Percentiles rank a stretch among this genome's conserved stretches.
phyloP scores from a whole-genome alignment of 2,113 vertebrate species.

The Jacana jacana region DNA sequence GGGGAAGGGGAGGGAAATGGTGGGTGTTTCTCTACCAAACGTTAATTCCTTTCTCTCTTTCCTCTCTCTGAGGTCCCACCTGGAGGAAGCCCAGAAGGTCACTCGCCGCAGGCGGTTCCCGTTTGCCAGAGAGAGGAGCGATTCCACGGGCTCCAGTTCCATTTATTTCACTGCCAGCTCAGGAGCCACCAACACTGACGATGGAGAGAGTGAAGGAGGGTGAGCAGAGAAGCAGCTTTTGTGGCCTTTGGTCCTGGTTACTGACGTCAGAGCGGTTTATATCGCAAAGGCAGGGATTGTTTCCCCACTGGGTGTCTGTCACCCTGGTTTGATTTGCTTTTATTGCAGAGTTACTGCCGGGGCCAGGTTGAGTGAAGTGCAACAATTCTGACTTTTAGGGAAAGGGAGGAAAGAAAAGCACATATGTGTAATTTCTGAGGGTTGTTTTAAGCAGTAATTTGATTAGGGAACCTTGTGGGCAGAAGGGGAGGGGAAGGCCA shows the following conservation, averaged over 20 bases:
- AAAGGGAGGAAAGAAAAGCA: background rate
- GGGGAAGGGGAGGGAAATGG: background rate
- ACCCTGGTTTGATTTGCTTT: background rate
- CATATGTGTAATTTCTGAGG: accelerated
- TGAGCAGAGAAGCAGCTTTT: slow-evolving; percentile 51
- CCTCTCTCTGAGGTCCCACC: slow-evolving; percentile 76
- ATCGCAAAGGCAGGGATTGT: no score
- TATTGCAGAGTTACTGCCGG: background rate
- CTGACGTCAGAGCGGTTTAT: background rate
- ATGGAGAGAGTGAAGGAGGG: slow-evolving; percentile 91
- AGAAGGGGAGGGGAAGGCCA: background rate
- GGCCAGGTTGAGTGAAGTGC: background rate
- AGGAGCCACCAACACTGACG: slow-evolving; percentile 74
- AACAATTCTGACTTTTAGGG: background rate
- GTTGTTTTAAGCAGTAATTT: background rate
- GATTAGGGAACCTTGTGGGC: background rate
- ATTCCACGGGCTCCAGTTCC: slow-evolving; percentile 90
- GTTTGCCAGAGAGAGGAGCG: slow-evolving; percentile 81
- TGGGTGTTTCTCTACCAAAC: accelerated
- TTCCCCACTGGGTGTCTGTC: background rate
- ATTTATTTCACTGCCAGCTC: slow-evolving; percentile 92
- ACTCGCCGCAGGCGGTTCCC: slow-evolving; percentile 75
- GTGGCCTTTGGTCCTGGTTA: background rate
- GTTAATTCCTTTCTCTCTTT: background rate
- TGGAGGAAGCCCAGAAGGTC: slow-evolving; percentile 84